A percentile compares a stretch with the other conserved stretches of the same genome.
Conservation (phyloP, 2,888 invertebrate species). For the Monoplex corrugatus region DNA sequence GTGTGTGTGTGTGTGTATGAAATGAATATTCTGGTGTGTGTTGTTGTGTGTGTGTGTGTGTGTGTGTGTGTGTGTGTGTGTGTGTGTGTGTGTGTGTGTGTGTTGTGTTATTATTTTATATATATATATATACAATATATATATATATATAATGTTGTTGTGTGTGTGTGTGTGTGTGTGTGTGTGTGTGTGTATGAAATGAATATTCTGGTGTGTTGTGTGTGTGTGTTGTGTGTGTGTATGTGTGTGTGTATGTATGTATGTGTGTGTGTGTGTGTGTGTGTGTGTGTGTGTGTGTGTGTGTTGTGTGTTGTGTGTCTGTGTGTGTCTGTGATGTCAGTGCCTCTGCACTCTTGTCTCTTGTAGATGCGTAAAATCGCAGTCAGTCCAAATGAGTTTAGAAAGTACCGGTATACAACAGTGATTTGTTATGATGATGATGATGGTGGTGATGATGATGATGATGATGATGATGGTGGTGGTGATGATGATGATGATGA, state of each 20-base stretch:
- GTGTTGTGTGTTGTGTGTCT: neutral
- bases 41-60: neutral
- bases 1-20: neutral
- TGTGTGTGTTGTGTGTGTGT: slow-evolving; percentile 23
- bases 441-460: neutral
- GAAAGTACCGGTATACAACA: neutral
- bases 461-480: no score
- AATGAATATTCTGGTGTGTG: neutral
- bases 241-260: slow-evolving; percentile 10
- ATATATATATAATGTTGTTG: no score
- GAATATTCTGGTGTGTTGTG: neutral
- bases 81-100: neutral
- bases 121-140: no score
- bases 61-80: slow-evolving; percentile 17
- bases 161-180: no score
- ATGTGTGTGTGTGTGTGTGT: neutral
- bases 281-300: neutral
- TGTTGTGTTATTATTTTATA: no score
- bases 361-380: neutral
- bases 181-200: neutral
- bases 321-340: neutral
- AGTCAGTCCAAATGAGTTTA: neutral
- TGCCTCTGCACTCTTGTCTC: no score
- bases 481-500: neutral
- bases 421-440: neutral